Conservation (phyloP, 2,113 vertebrate genomes). For the Nibea coibor region DNA sequence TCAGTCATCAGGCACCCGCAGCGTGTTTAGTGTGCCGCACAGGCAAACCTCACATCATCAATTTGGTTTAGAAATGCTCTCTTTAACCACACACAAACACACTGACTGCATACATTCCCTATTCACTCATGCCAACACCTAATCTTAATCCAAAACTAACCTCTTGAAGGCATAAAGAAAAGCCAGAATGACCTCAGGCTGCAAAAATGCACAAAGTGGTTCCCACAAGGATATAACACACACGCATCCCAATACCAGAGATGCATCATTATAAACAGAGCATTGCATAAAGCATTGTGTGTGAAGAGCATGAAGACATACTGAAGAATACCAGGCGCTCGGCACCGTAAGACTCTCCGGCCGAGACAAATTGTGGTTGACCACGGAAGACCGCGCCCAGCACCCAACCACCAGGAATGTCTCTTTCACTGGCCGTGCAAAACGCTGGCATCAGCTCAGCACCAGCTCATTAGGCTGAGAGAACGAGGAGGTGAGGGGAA, state of each 20-base stretch:
- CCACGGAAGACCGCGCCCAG: constrained; percentile 67
- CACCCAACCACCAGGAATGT: constrained; percentile 64
- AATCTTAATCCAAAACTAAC: constrained; percentile 45
- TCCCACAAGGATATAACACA: constrained; percentile 35
- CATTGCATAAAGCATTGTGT: constrained; percentile 52
- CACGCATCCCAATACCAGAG: constrained; percentile 51
- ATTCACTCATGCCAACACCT: constrained; percentile 28
- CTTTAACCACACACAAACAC: constrained; percentile 40
- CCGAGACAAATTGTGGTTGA: constrained; percentile 69
- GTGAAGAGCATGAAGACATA: constrained; percentile 46
- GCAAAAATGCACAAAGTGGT: constrained; percentile 65
- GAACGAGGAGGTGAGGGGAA: constrained; percentile 33
- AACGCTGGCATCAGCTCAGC: constrained; percentile 65
- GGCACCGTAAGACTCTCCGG: constrained; percentile 52
- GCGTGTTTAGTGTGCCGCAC: constrained; percentile 47
- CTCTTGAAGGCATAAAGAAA: constrained; percentile 28
- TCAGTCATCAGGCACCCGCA: constrained; percentile 49
- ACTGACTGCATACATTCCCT: constrained; percentile 28
- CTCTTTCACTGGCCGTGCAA: constrained; percentile 54
- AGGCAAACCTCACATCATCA: constrained; percentile 67
- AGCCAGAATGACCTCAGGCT: constrained; percentile 57
- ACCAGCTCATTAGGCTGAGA: constrained; percentile 47
- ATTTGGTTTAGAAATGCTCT: constrained; percentile 61
- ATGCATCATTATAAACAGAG: constrained; percentile 60
- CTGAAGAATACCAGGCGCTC: constrained; percentile 65